Base-by-base conservation (phyloP, 2,113 vertebrate species). In the Oreocharis arfaki region DNA sequence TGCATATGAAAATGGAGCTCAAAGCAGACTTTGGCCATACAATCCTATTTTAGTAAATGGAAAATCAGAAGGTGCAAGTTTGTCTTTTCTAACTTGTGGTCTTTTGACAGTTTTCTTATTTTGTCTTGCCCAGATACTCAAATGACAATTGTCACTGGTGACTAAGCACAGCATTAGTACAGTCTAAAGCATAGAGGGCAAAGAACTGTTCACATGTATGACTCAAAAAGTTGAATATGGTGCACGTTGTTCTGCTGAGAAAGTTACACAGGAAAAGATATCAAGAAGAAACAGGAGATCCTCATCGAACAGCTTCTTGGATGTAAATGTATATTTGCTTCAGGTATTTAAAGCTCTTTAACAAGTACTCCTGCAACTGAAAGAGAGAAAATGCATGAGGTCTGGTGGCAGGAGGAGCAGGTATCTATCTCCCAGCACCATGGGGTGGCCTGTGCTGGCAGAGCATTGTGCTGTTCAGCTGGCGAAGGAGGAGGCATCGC, bases 391-490 rank as follows among this genome's bases (percentile, higher is more conserved):
- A 39, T 46, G 6, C 13, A 22, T 27, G 35, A 44, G 10, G 41
- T 63, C 11, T 63, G 47, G 50, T 59, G 35, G 33, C 52, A 81
- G 33, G 33, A 89, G 52, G 47, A 63, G 18, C 24, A 50, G 23
- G 8, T n/a, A 22, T 47, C 22, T 10, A 18, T 56, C 37, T 73
- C 22, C 28, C 63, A n/a, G 70, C 0, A 0, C 21, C 8, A 2
- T 30, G 76, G 22, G 27, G 4, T 52, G 53, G 8, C 37, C 26
- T 32, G 14, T 26, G 63, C 71, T 74, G 27, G 33, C 47, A 64
- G 32, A 57, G 32, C 46, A 27, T 13, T 2, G 1, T 47, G 18
- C 42, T 1, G 0, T 28, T 49, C 14, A 4, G 5, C 55, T 47
- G 60, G n/a, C 20, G 32, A 26, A 55, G 44, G 28, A 86, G 46